Base-by-base conservation (phyloP, 2,113 vertebrate species). In the Toxotes chatareus region DNA sequence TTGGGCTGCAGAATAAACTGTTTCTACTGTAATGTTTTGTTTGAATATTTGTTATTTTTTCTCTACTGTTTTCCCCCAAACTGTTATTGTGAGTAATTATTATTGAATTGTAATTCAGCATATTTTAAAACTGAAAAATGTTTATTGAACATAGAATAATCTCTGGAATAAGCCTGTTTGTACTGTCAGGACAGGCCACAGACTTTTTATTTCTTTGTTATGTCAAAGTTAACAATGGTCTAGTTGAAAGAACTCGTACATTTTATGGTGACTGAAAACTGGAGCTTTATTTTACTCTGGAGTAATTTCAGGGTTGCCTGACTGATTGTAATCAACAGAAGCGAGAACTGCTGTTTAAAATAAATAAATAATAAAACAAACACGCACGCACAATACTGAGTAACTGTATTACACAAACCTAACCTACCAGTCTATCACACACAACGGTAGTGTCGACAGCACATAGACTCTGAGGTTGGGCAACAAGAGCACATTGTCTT, bases 401-500 rank as follows among this genome's bases (percentile, higher is more conserved):
- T 78, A 3, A 38, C 56, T 9, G 0, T 73, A 19, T 0, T 0
- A 46, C 7, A 66, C 16, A 64, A 87, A 68, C 53, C 47, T 19
- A 68, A 64, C 74, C 27, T 40, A 19, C 53, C 47, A 44, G 71
- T 76, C 64, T 21, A 38, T 70, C 34, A 70, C 63, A 79, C 42
- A 47, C n/a, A 53, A 53, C n/a, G 55, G 40, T 49, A 40, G 46
- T n/a, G 42, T 19, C 69, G 62, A 57, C 38, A 81, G 70, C n/a
- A 65, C 44, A 75, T 62, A 17, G 60, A 63, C 47, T 11, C 49
- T 73, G 61, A 56, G 44, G 76, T 67, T 85, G 64, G 31, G 21
- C 65, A 80, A 90, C 62, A 53, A 63, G 27, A 79, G 51, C 2
- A 27, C 51, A 64, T 76, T 66, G 73, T 83, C 60, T 57, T 79